Evolutionary conservation across 2,113 vertebrate genomes (phyloP).

Genomic region (Tragulus kanchil): DNA sequence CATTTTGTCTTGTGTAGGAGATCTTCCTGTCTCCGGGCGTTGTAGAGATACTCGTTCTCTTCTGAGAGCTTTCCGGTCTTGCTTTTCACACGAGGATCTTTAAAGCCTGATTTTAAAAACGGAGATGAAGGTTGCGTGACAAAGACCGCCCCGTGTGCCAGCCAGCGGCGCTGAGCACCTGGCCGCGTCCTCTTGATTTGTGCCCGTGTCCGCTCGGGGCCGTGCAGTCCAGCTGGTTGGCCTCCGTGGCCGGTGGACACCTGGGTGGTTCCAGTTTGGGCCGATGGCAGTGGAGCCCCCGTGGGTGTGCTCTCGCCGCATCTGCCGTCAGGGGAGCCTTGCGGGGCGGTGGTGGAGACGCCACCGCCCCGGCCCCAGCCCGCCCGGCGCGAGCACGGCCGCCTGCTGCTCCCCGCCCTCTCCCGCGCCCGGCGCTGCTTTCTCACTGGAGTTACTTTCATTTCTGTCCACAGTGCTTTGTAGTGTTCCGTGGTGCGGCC

Average conservation of each 20-base stretch:
- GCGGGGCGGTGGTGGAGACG: not conserved
- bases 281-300: rapidly evolving
- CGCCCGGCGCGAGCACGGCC: too few species aligned
- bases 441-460: too few species aligned
- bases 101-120: not conserved
- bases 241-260: not conserved
- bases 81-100: not conserved
- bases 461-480: rapidly evolving
- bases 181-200: rapidly evolving
- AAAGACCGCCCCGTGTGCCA: too few species aligned
- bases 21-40: not conserved
- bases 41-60: not conserved
- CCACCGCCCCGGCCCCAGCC: not conserved
- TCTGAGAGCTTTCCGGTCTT: not conserved
- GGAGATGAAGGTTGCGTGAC: rapidly evolving
- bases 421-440: not conserved
- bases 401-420: rapidly evolving
- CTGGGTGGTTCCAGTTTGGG: not conserved
- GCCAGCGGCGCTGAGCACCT: rapidly evolving
- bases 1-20: not conserved
- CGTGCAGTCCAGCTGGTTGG: rapidly evolving
- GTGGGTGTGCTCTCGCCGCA: too few species aligned
- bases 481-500: not conserved
- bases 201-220: rapidly evolving
- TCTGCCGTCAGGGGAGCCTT: not conserved